Evolutionary conservation across 2,888 invertebrate species (phyloP).

Genomic region (Auanema sp.): DNA sequence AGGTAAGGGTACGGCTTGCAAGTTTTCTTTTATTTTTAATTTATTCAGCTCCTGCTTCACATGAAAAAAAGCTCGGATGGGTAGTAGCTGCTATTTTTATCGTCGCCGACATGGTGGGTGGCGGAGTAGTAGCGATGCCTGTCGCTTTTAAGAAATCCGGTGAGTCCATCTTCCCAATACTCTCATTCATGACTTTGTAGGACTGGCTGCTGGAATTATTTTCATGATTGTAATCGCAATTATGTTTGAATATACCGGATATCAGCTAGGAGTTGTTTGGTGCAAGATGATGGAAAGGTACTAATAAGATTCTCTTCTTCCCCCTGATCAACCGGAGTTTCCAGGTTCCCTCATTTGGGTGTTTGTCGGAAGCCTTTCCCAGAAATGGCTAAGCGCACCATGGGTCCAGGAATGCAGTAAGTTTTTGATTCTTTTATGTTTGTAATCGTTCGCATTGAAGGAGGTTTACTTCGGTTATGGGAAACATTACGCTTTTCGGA

Average conservation of each 20-base stretch:
- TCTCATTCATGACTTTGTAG: conserved; percentile 11
- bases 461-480: conserved; percentile 47
- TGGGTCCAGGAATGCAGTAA: conserved; percentile 49
- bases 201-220: conserved; percentile 39
- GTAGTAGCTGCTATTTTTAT: conserved; percentile 51
- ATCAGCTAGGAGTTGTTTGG: conserved; percentile 61
- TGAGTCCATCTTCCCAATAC: conserved; percentile 5
- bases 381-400: conserved; percentile 59
- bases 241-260: conserved; percentile 61
- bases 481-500: conserved; percentile 55
- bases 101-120: conserved; percentile 63
- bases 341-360: conserved; percentile 41
- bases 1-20: conserved; percentile 20
- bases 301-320: too few relatives aligned
- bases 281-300: conserved; percentile 50
- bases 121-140: conserved; percentile 63
- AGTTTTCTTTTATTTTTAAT: conserved; percentile 2
- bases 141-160: conserved; percentile 57
- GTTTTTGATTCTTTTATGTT: conserved; percentile 11
- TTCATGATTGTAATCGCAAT: conserved; percentile 49
- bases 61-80: conserved; percentile 50
- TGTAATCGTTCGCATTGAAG: conserved; percentile 16
- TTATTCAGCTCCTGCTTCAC: conserved; percentile 32
- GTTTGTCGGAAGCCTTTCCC: conserved; percentile 62
- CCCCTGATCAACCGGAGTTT: conserved; percentile 5